Evolutionary conservation across 1,140 invertebrate genomes (phyloP).

Genomic region (Drosophila sturtevanti): DNA sequence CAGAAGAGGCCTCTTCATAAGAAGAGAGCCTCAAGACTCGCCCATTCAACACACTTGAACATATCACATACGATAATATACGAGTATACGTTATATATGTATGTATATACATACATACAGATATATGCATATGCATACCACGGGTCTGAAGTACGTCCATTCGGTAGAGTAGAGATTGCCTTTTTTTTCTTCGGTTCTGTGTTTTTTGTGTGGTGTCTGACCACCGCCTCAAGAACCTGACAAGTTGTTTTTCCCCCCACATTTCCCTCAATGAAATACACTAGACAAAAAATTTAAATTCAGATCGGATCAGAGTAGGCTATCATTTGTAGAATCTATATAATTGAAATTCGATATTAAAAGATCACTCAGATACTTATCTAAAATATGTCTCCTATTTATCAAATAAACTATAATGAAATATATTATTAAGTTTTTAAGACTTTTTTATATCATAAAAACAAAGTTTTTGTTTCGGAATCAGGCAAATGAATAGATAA

Average conservation of each 20-base stretch:
- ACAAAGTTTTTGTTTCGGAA: too few relatives aligned
- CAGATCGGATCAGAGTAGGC: neutral
- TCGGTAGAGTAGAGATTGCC: neutral
- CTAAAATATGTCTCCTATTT: too few relatives aligned
- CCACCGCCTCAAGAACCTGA: slow-evolving; percentile 47
- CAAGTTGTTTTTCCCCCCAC: slow-evolving; percentile 22
- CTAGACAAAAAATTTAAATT: neutral
- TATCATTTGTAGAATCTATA: neutral
- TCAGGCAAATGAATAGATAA: too few relatives aligned
- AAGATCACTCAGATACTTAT: too few relatives aligned
- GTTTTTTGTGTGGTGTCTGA: slow-evolving; percentile 30
- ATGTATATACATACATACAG: neutral
- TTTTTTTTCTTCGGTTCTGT: neutral
- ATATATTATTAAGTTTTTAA: too few relatives aligned
- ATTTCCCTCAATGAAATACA: slow-evolving; percentile 30
- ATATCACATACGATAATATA: slow-evolving; percentile 27
- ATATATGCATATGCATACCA: neutral
- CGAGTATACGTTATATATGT: slow-evolving; percentile 3
- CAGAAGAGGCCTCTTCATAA: slow-evolving; percentile 65
- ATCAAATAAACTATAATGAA: too few relatives aligned
- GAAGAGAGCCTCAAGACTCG: slow-evolving; percentile 54
- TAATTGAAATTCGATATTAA: too few relatives aligned
- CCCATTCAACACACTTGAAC: slow-evolving; percentile 54
- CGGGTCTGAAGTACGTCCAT: slow-evolving; percentile 20
- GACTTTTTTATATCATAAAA: too few relatives aligned